Base-by-base conservation (phyloP, 2,888 invertebrate genomes). In the Octodonta nipae region DNA sequence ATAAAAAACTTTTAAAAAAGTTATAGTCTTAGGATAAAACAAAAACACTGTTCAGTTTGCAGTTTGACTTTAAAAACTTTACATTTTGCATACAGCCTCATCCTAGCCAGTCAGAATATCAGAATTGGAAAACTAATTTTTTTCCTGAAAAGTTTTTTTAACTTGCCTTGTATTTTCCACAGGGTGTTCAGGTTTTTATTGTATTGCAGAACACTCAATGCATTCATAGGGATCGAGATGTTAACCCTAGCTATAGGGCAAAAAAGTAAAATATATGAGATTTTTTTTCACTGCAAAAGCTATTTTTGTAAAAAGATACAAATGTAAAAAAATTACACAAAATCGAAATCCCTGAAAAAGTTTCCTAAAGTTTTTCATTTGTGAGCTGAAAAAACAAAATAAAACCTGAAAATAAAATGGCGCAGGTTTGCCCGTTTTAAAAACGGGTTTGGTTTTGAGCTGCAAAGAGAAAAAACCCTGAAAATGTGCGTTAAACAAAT, bases 231-330 rank as follows among this genome's bases (percentile, higher is more conserved):
- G 49, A 49, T 53, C 55, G 55, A 54, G 55, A 48, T 54, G 55
- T 54, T 52, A 51, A 60, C 60, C 60, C 60, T 60, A 60, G 61
- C 61, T 61, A 61, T 50, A 60, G 60, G 60, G 60, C 60, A 60
- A 54, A 61, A 60, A 54, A 60, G 55, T 53, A 60, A 49, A 51
- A 48, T 43, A 44, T 35, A 51, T 52, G 37, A 51, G 50, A 49
- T 32, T 41, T 31, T 33, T 39, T 30, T 27, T 3, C 7, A 13
- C 7, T n/a, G n/a, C n/a, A n/a, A n/a, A n/a, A n/a, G n/a, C n/a
- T n/a, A n/a, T n/a, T n/a, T n/a, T n/a, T n/a, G n/a, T n/a, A n/a
- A n/a, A n/a, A n/a, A n/a, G n/a, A n/a, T 22, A 22, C 22, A 22
- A 22, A 22, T 22, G n/a, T 22, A 10, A 22, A 22, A 10, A 10